Evolutionary conservation across 2,797 vertebrate species (phyloP).

Genomic region (Amphiprion clarkii): DNA sequence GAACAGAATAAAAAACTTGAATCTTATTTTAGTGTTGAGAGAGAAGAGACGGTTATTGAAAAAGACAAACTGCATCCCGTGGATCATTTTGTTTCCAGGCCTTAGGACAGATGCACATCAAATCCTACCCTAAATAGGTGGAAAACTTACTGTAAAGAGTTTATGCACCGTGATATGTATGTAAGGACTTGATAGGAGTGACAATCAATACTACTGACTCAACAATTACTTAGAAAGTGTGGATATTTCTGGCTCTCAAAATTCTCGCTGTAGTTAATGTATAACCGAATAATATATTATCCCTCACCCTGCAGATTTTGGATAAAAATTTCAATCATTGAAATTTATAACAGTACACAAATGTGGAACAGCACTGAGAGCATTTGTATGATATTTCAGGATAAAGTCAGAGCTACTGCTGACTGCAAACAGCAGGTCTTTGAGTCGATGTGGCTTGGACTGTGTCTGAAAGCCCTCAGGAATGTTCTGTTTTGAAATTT

Average conservation of each 20-base stretch:
- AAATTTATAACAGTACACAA: neutral
- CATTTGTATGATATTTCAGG: neutral
- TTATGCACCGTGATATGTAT: neutral
- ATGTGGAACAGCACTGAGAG: neutral
- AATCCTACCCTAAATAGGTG: neutral
- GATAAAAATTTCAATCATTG: neutral
- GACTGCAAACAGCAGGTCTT: neutral
- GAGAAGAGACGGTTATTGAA: neutral
- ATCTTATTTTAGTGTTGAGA: neutral
- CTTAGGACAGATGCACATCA: neutral
- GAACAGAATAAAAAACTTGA: neutral
- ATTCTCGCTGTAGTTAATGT: neutral
- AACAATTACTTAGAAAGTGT: conserved; percentile 5
- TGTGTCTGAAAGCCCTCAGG: neutral
- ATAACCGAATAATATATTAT: neutral
- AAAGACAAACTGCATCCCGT: neutral
- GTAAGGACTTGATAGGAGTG: neutral
- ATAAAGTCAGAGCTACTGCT: neutral
- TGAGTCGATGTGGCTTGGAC: neutral
- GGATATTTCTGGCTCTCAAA: conserved; percentile 10
- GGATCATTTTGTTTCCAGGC: conserved; percentile 1
- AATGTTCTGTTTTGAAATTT: too few species aligned
- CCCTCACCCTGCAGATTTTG: neutral
- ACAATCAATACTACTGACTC: conserved; percentile 23
- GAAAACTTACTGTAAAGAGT: conserved; percentile 7